Base-by-base conservation (phyloP, 2,888 invertebrate species). In the Ephialtes manifestator region DNA sequence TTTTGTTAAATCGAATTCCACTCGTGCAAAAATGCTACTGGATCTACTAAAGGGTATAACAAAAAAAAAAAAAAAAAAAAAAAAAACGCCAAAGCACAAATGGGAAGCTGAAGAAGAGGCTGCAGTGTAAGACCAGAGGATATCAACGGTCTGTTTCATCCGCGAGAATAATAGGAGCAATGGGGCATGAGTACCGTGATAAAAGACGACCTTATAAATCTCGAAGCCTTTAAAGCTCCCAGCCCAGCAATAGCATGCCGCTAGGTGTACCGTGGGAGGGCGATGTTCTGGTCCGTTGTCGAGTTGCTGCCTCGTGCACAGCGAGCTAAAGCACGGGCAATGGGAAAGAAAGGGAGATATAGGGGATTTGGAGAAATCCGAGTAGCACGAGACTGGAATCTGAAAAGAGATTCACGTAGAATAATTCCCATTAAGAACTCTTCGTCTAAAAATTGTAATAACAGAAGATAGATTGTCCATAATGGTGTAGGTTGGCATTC, bases 201-300 rank as follows among this genome's bases (percentile, higher is more conserved):
- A 87, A 87, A 88, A 75, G 67, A 81, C 80, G 84, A 84, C 87
- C 81, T 84, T 84, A 87, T 84, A 86, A 86, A 85, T 87, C 79
- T 81, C 63, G 58, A 81, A 80, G 77, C 65, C 84, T 78, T 78
- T 78, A 75, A 78, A 84, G 84, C 84, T 84, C 81, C 74, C 77
- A 39, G 20, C 28, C 74, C 78, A 84, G 77, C 72, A 78, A 53
- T 63, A 70, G 63, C 35, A 60, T 35, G 18, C 24, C 13, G 15
- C 35, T 8, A 28, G 51, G 58, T 31, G 79, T 35, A 39, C 51
- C 11, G 51, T 48, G n/a, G n/a, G 67, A 55, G 35, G 51, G 43
- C 43, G 24, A 53, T 43, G 24, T 70, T 75, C 67, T 24, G 55
- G 35, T 15, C 70, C 53, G 53, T 76, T 76, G 75, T 76, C 80